Base-by-base conservation (phyloP, 2,797 vertebrate species). In the Takifugu ocellatus region DNA sequence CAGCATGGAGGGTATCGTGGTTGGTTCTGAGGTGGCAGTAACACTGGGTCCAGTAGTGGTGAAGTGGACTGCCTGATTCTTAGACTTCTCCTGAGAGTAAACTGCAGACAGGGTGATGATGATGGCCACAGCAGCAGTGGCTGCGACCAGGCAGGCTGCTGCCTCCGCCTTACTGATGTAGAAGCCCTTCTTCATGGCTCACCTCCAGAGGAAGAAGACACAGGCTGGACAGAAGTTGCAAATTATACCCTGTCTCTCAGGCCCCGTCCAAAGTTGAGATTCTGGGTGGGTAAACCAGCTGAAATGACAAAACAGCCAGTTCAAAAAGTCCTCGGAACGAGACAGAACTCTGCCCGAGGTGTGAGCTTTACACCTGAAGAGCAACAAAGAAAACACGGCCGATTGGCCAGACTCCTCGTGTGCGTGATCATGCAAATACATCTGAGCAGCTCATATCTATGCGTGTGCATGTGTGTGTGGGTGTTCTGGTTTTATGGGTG, bases 51-150 rank as follows among this genome's bases (percentile, higher is more conserved):
- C 57, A 15, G 24, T 7, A 7, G n/a, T 54, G 9, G 76, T 6
- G 0, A 12, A 10, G 15, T 49, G 14, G 1, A 29, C 12, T 31
- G 31, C 49, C 0, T 53, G 11, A 4, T 82, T 89, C 67, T 77
- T 92, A 44, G 75, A 78, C 84, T 93, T 96, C 81, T 94, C 94
- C 72, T 94, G 89, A 5, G 90, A 52, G 0, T 94, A 96, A 33
- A 93, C 89, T 49, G 95, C 93, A 0, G 95, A 90, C 54, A 98
- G 87, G 0, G 93, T 91, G 0, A 98, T 80, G 83, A 97, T 95
- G 71, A 91, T 92, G 62, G 88, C 79, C 9, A 86, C 47, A 0
- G 93, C 92, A 0, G 78, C 90, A 3, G 90, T 1, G 0, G 68
- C 91, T 49, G 86, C 72, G 15, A 93, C 7, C 1, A 88, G 71